Evolutionary conservation across 2,888 invertebrate species (phyloP), one percentile per base, ranked within the genome.

Genomic region (Sisyra nigra): DNA sequence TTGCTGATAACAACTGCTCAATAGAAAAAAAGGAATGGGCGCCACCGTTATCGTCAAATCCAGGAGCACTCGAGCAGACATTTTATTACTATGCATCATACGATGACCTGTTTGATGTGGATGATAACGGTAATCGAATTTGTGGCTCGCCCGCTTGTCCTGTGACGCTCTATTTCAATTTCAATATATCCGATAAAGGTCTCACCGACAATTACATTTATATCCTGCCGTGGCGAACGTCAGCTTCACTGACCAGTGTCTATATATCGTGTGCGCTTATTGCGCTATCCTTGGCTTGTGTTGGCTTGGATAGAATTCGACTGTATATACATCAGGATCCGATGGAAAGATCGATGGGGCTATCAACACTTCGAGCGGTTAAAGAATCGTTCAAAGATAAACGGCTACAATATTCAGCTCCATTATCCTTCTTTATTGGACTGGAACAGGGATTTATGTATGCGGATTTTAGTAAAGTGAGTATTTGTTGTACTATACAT

Each of bases 361-460:
- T 36, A 60, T 67, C 54, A 56, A 69, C 39, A 51, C 63, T 55
- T 54, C 67, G 52, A 57, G 72, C 53, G 54, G 69, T 66, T 54
- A 62, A 57, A 43, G 63, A 63, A 31, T 63, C 69, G 2, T 71
- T 76, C 49, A 67, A 67, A 46, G 80, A 80, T 55, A 70, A 73
- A 1, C 67, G 74, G 41, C 62, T 84, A 31, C 68, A 80, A 50
- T 71, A 84, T 31, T 79, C 80, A 2, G 76, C 79, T 0, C 85
- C 86, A 0, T 68, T 86, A 61, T 80, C 82, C 3, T 67, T 84
- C 34, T 87, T 85, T 54, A 83, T 86, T 48, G 86, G 86, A 47
- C 69, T 85, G 45, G 85, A 86, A 59, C 86, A 86, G 63, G 85
- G 83, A 50, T 85, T 86, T 58, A 82, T 87, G 66, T 76, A 80